Percentiles rank a stretch among this genome's conserved stretches.
phyloP scores from a whole-genome alignment of 1,140 invertebrate genomes.

The Drosophila subobscura region DNA sequence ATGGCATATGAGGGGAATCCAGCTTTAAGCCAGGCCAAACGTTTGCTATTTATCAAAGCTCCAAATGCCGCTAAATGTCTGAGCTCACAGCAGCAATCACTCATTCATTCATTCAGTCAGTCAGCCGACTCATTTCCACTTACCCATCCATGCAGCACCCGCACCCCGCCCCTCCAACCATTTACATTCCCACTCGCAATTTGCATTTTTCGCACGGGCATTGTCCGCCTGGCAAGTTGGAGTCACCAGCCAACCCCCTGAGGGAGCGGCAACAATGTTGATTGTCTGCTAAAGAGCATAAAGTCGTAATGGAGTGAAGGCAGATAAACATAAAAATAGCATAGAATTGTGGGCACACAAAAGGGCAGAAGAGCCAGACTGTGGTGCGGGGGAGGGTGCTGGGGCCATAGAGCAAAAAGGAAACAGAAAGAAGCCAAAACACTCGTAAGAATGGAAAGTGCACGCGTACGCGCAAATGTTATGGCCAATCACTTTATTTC shows the following conservation, averaged over 20 bases:
- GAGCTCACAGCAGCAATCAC: conserved; percentile 61
- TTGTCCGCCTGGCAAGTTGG: conserved; percentile 44
- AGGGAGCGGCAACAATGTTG: conserved; percentile 60
- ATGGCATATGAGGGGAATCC: conserved; percentile 68
- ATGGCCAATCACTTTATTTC: conserved; percentile 81
- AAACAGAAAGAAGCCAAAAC: conserved; percentile 35
- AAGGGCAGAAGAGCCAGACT: conserved; percentile 33
- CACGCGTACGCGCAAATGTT: conserved; percentile 77
- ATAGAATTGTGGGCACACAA: conserved; percentile 79
- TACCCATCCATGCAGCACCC: neutral
- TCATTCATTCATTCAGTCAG: conserved; percentile 45
- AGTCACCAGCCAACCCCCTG: neutral
- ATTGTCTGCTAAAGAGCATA: conserved; percentile 82
- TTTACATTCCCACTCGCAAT: conserved; percentile 61
- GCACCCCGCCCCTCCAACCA: conserved; percentile 44
- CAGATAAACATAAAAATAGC: conserved; percentile 79
- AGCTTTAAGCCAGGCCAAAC: conserved; percentile 62
- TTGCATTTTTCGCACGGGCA: conserved; percentile 78
- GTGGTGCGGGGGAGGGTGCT: neutral
- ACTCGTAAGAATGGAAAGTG: conserved; percentile 58
- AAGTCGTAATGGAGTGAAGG: conserved; percentile 80
- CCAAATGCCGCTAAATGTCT: conserved; percentile 50
- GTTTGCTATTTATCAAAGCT: conserved; percentile 64
- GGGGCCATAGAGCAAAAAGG: neutral
- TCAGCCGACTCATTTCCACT: conserved; percentile 15